Evolutionary conservation across 2,888 invertebrate species (phyloP).

Genomic region (Vanessa cardui): DNA sequence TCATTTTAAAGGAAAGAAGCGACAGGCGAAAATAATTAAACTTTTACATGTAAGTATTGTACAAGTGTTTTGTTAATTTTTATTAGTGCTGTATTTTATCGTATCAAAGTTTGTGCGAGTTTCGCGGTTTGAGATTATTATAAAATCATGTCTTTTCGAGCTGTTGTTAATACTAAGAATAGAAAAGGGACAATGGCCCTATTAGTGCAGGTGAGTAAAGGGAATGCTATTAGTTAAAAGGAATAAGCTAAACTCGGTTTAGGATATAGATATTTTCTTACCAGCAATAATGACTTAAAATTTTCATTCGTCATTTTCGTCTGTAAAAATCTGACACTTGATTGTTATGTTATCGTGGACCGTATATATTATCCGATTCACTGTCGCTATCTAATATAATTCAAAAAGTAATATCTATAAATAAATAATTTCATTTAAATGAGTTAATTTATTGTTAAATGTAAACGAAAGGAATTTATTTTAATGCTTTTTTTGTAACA

Average conservation of each 20-base stretch:
- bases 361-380: no score
- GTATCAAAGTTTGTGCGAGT: not conserved
- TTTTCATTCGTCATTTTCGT: no score
- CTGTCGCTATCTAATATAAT: no score
- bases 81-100: conserved; percentile 18
- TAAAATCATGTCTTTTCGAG: conserved; percentile 15
- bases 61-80: not conserved
- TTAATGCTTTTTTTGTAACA: no score
- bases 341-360: no score
- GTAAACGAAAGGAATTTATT: no score
- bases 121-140: not conserved
- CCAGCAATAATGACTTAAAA: no score
- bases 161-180: conserved; percentile 44
- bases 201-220: conserved; percentile 48
- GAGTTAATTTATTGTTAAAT: no score
- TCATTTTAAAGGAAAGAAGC: conserved; percentile 56
- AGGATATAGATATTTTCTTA: no score
- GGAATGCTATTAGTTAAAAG: not conserved
- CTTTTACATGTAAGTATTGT: conserved; percentile 56
- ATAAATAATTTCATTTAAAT: no score
- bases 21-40: conserved; percentile 55
- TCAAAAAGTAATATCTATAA: no score
- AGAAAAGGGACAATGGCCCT: conserved; percentile 50
- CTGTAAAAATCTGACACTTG: no score
- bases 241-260: not conserved